Percentiles rank a stretch among this genome's conserved stretches.
phyloP scores from a whole-genome alignment of 1,140 invertebrate species.

The Macrobrachium rosenbergii region DNA sequence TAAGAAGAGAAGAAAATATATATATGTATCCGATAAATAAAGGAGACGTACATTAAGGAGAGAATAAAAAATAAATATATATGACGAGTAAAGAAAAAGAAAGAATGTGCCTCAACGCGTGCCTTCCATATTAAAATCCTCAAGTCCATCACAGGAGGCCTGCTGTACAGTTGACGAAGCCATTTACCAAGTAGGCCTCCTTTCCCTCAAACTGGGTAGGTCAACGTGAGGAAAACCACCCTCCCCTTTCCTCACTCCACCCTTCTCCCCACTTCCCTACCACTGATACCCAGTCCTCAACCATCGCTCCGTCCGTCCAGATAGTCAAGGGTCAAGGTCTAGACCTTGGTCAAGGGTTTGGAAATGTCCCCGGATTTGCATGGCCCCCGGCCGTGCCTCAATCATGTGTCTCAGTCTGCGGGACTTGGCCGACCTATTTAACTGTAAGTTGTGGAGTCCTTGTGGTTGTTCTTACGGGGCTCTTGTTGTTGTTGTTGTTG shows the following conservation, averaged over 20 bases:
- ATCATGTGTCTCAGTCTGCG: conserved; percentile 37
- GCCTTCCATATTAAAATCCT: too few species aligned
- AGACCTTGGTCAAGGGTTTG: too few species aligned
- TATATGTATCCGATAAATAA: too few species aligned
- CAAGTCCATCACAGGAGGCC: too few species aligned
- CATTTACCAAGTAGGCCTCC: background rate
- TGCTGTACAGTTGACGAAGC: too few species aligned
- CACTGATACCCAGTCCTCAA: background rate
- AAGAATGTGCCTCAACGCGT: too few species aligned
- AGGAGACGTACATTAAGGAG: too few species aligned
- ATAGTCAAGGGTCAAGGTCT: too few species aligned
- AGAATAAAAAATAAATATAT: too few species aligned
- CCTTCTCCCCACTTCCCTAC: background rate
- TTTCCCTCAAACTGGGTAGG: background rate
- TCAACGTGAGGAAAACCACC: background rate
- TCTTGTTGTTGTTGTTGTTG: background rate
- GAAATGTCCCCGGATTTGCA: background rate
- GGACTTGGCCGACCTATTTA: conserved; percentile 40
- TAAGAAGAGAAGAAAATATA: too few species aligned
- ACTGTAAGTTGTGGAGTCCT: conserved; percentile 16
- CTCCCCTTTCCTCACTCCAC: background rate
- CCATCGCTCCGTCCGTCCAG: background rate
- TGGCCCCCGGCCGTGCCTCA: background rate
- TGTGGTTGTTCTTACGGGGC: background rate
- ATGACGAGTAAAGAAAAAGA: too few species aligned